Percentiles rank a stretch among this genome's conserved stretches.
Evolutionary conservation across 2,797 vertebrate genomes (phyloP).

Genomic region (Eptatretus atami): DNA sequence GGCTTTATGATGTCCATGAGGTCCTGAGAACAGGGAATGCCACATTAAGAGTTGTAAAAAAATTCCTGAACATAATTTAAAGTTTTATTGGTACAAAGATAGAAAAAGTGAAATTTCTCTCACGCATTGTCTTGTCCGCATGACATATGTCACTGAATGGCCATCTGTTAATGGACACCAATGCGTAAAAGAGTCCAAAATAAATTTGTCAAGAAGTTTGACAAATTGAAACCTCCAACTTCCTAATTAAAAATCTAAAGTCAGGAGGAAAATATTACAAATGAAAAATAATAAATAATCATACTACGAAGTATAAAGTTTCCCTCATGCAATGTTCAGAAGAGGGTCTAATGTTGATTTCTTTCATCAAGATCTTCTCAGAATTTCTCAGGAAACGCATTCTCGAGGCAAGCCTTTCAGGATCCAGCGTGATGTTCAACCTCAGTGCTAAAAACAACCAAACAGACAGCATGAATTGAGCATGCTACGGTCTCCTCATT

Average conservation of each 20-base stretch:
- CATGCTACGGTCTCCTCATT: too few relatives aligned
- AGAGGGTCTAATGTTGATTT: neutral
- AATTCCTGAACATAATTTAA: too few relatives aligned
- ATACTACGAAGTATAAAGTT: neutral
- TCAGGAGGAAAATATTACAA: too few relatives aligned
- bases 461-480: too few relatives aligned
- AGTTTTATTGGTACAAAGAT: too few relatives aligned
- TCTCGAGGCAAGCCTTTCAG: neutral
- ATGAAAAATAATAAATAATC: neutral
- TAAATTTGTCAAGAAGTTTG: too few relatives aligned
- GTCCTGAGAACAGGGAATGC: constrained; percentile 21
- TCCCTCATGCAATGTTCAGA: neutral
- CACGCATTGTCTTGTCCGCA: too few relatives aligned
- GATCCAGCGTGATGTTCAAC: constrained; percentile 1
- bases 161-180: too few relatives aligned
- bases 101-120: neutral
- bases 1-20: constrained; percentile 67
- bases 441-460: neutral
- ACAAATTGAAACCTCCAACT: too few relatives aligned
- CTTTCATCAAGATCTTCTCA: neutral
- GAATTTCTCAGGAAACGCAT: neutral
- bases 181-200: too few relatives aligned
- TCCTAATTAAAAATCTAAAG: too few relatives aligned
- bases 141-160: too few relatives aligned
- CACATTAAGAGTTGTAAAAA: neutral